Base-by-base conservation (phyloP, 2,888 invertebrate species). In the Polyommatus iphigenia region DNA sequence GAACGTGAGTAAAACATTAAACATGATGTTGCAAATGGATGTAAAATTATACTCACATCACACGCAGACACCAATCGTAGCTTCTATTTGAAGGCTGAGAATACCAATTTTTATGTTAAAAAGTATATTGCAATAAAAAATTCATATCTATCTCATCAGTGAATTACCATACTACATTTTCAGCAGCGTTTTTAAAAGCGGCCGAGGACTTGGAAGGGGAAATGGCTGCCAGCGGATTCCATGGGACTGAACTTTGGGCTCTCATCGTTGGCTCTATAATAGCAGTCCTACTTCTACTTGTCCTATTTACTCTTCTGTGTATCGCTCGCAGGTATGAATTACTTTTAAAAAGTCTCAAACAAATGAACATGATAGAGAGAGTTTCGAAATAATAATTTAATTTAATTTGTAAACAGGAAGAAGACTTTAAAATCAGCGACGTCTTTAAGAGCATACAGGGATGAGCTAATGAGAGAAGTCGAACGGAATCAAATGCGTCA, bases 171-270 rank as follows among this genome's bases (percentile, higher is more conserved):
- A 73, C 24, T 24, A 62, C 29, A 10, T 62, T 54, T 50, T 83
- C 86, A 94, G 93, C 91, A 97, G 97, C 97, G 80, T 97, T 96
- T 89, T 90, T 96, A 85, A 96, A 96, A 87, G 95, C 95, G 62
- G 94, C 95, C 0, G 95, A 95, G 81, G 95, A 96, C 3, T 88
- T 96, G 80, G 94, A 92, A 80, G 95, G 96, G 1, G 93, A 95
- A 87, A 95, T 83, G 82, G 93, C 83, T 85, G 77, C 83, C 3
- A 83, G 85, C 0, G 88, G 89, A 0, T 87, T 92, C 2, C 91
- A 89, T 67, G 89, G 91, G 18, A 85, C 90, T 0, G 94, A 93
- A 77, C 83, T 94, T 0, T 97, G 96, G 96, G 91, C 96, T 0
- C 89, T 97, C 78, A 95, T 95, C 0, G 95, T 96, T 0, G 95